phyloP scores from a whole-genome alignment of 2,113 vertebrate genomes.

The Rhadina sibilatrix region DNA sequence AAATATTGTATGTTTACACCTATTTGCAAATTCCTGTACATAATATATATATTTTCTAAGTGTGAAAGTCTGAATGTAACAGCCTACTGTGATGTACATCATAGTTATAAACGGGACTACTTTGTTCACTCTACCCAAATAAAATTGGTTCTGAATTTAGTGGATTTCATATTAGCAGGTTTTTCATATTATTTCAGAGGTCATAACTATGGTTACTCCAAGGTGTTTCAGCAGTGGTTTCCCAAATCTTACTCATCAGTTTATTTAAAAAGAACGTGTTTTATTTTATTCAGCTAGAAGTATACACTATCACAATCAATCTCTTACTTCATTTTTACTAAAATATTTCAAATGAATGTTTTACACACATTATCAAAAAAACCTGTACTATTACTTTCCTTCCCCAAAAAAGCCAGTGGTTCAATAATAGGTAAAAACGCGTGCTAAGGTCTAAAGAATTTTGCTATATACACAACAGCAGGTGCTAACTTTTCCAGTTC shows the following conservation, averaged over 20 bases:
- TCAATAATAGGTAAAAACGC: conserved; percentile 69
- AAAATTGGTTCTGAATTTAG: conserved; percentile 69
- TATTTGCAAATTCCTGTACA: conserved; percentile 75
- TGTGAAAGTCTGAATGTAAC: conserved; percentile 78
- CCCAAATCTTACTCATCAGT: background rate
- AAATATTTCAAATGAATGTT: conserved; percentile 80
- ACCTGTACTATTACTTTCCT: conserved; percentile 63
- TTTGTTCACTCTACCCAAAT: conserved; percentile 68
- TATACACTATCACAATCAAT: conserved; percentile 78
- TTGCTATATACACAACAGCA: conserved; percentile 61
- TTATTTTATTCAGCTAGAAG: conserved; percentile 78
- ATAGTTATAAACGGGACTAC: conserved; percentile 67
- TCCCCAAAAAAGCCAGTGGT: conserved; percentile 67
- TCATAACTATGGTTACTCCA: background rate
- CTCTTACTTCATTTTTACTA: conserved; percentile 79
- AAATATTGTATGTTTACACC: conserved; percentile 76
- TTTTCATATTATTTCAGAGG: background rate
- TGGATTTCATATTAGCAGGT: background rate
- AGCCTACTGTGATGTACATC: conserved; percentile 75
- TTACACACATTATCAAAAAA: conserved; percentile 83
- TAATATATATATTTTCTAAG: conserved; percentile 80
- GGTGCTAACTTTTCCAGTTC: conserved; percentile 46
- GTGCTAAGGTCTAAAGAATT: conserved; percentile 60
- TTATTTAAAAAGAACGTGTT: conserved; percentile 71
- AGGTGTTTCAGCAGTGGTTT: background rate